A percentile compares a stretch with the other conserved stretches of the same genome.
phyloP scores from a whole-genome alignment of 2,113 vertebrate species.

The Eleginops maclovinus region DNA sequence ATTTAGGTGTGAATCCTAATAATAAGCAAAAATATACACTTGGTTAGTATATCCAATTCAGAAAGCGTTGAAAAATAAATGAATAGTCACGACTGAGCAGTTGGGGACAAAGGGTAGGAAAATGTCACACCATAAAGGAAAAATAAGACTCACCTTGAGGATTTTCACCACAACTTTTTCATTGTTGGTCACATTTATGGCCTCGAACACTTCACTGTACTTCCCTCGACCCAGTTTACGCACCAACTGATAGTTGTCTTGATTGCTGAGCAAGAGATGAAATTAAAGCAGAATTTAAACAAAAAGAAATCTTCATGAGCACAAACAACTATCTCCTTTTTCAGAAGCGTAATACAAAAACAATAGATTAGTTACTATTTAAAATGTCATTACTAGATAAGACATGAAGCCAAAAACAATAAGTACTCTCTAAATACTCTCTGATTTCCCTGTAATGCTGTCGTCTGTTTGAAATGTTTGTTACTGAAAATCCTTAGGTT shows the following conservation, averaged over 20 bases:
- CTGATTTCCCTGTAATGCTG: no score
- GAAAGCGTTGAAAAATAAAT: background rate
- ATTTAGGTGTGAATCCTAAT: background rate
- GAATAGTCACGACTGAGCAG: background rate
- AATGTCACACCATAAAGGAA: no score
- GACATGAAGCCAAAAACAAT: background rate
- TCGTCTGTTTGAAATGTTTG: background rate
- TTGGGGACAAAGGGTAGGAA: background rate
- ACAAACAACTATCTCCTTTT: background rate
- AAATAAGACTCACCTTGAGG: slow-evolving; percentile 90
- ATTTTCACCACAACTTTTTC: slow-evolving; percentile 99
- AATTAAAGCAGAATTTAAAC: background rate
- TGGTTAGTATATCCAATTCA: background rate
- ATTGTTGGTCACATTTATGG: slow-evolving; percentile 98
- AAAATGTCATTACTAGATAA: no score
- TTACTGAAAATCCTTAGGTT: background rate
- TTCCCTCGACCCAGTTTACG: slow-evolving; percentile 97
- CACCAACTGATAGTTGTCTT: slow-evolving; percentile 98
- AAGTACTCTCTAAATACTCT: background rate
- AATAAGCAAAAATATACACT: background rate
- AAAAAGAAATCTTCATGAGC: background rate
- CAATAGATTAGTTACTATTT: background rate
- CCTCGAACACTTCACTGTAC: slow-evolving; percentile 99
- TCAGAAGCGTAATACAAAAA: background rate
- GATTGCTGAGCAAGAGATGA: slow-evolving; percentile 86